Base-by-base conservation (phyloP, 2,888 invertebrate species). In the Fragum whitleyi region DNA sequence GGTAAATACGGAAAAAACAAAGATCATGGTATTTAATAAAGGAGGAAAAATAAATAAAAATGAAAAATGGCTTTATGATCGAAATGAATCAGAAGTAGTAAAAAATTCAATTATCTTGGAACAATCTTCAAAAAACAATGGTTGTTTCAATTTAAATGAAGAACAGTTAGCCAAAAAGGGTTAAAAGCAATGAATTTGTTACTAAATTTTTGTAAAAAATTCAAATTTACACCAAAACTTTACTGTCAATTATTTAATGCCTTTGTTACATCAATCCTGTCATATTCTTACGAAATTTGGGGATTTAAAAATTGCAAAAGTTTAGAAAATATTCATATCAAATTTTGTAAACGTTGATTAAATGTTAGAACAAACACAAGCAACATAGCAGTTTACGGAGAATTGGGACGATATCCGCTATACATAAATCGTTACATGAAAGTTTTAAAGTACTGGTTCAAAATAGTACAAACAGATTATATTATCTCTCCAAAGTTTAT, bases 181-280 rank as follows among this genome's bases (percentile, higher is more conserved):
- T 68, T 75, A 23, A 68, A 75, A 42, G 75, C 75, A n/a, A 47
- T 75, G 57, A 53, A 36, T n/a, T n/a, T 57, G 23, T 51, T 76
- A 3, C 26, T 65, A 36, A 29, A 32, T 16, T 42, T 51, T 7
- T 36, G 23, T 11, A 47, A 32, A 36, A 29, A n/a, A 51, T 74
- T 62, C 21, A 2, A 9, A 5, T 47, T 65, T 5, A 21, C 26
- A 47, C 36, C 26, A 7, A 61, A 74, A 55, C 26, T 47, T 11
- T 1, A 29, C 1, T 65, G 62, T 53, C 74, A 74, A 28, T 28
- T 73, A 26, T 74, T 74, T 36, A 51, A 74, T 32, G 47, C 74
- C 2, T 74, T 74, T 29, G 65, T 74, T 51, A 32, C 29, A 23
- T 39, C 61, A 29, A 53, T 74, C 42, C 29, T 65, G 19, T 32